A percentile compares a stretch with the other conserved stretches of the same genome.
Evolutionary conservation across 2,888 invertebrate species (phyloP).

Genomic region (Ormyrus rosae): DNA sequence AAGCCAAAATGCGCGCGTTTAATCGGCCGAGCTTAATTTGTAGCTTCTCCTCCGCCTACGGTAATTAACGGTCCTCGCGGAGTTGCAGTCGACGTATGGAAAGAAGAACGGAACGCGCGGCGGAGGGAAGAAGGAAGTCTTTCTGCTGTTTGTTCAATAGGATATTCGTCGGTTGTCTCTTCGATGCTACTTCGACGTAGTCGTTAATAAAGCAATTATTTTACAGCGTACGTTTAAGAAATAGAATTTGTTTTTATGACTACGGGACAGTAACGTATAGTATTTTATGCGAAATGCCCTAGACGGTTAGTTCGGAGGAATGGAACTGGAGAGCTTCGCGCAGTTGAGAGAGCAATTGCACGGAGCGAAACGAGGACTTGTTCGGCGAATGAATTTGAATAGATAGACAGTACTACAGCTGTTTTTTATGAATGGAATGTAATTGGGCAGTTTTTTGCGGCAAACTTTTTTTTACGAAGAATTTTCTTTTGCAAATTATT

Average conservation of each 20-base stretch:
- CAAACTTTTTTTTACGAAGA: neutral
- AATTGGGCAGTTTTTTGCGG: slow-evolving; percentile 2
- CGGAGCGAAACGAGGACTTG: slow-evolving; percentile 29
- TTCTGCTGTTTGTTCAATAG: too few relatives aligned
- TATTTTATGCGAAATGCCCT: neutral
- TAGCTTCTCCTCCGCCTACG: neutral
- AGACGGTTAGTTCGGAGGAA: neutral
- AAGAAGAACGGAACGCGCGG: neutral
- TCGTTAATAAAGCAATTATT: neutral
- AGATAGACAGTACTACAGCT: neutral
- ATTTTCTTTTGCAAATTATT: neutral
- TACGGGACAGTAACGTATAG: neutral
- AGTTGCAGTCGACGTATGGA: too few relatives aligned
- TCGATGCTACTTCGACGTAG: neutral
- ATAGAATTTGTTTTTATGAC: neutral
- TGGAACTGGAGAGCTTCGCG: neutral
- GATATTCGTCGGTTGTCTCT: too few relatives aligned
- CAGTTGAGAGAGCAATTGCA: slow-evolving; percentile 10
- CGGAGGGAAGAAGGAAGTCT: too few relatives aligned
- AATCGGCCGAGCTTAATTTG: slow-evolving; percentile 19
- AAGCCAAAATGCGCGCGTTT: neutral
- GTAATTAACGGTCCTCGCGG: too few relatives aligned
- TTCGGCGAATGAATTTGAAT: slow-evolving; percentile 23
- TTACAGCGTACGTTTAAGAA: neutral
- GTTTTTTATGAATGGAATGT: slow-evolving; percentile 18